phyloP scores from a whole-genome alignment of 2,113 vertebrate genomes.

The Mustela lutreola region DNA sequence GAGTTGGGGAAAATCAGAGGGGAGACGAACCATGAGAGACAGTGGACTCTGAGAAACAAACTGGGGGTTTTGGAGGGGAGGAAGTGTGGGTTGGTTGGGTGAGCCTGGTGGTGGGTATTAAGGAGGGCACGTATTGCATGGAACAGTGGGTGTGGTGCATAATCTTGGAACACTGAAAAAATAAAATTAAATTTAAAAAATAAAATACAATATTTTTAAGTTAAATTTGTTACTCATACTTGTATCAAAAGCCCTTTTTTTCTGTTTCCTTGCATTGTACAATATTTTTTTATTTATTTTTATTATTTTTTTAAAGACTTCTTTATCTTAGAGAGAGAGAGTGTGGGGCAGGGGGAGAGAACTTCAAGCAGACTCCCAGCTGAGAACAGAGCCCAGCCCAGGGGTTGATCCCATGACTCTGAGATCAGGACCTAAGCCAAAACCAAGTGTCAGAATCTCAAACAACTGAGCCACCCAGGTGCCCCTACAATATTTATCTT shows the following conservation, averaged over 20 bases:
- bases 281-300: background rate
- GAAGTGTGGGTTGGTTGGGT: no score
- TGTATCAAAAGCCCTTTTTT: background rate
- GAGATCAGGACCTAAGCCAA: background rate
- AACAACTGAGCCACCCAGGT: background rate
- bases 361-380: background rate
- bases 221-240: background rate
- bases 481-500: background rate
- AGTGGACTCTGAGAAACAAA: no score
- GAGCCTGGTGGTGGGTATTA: no score
- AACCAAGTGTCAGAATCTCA: background rate
- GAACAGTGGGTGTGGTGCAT: no score
- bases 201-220: background rate
- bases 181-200: no score
- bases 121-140: no score
- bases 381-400: background rate
- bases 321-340: background rate
- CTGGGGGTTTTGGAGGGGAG: no score
- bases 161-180: no score
- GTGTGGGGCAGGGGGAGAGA: background rate
- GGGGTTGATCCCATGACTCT: background rate
- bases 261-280: background rate
- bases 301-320: background rate
- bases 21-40: no score
- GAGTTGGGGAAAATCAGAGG: no score